Base-by-base conservation (phyloP, 2,113 vertebrate species). In the Otus sunia region DNA sequence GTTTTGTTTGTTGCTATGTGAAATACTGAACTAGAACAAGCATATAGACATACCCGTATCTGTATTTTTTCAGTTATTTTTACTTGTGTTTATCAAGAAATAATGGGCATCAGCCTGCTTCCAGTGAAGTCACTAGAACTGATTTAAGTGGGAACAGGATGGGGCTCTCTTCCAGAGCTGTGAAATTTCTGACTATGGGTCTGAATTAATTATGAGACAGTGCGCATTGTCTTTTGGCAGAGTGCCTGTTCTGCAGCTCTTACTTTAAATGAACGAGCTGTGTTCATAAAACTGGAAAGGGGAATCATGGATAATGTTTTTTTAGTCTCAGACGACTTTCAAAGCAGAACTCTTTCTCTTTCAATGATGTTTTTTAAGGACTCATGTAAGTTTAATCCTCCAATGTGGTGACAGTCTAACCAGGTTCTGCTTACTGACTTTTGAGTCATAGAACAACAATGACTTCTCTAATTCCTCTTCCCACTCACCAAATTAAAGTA, bases 381-480 rank as follows among this genome's bases (percentile, higher is more conserved):
- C 45, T 86, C 86, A 34, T 60, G 58, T 73, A 79, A 75, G 64
- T 96, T 94, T 97, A 94, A 94, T 97, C 93, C 91, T 92, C 71
- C 81, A 77, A 30, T 77, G 43, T 53, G 67, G 75, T 80, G 91
- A 89, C 74, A 91, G 93, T 85, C 73, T 92, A 86, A 92, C 88
- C 77, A 94, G 91, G 86, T 93, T 96, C 87, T 92, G 90, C 89
- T 71, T 93, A 63, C 67, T 95, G 89, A 88, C 78, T 95, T 96
- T 59, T 36, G 77, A 94, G 82, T 91, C 92, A 64, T 4, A 81
- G 68, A 91, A 63, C 80, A 96, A 96, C 95, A 96, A 50, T 86
- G 63, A 45, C 88, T 72, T 93, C 68, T 96, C 82, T 90, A 92
- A 93, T 94, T 96, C 89, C 82, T 87, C 83, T 94, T 93, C 92